Base-by-base conservation (phyloP, 1,140 invertebrate species). In the Drosophila azteca region DNA sequence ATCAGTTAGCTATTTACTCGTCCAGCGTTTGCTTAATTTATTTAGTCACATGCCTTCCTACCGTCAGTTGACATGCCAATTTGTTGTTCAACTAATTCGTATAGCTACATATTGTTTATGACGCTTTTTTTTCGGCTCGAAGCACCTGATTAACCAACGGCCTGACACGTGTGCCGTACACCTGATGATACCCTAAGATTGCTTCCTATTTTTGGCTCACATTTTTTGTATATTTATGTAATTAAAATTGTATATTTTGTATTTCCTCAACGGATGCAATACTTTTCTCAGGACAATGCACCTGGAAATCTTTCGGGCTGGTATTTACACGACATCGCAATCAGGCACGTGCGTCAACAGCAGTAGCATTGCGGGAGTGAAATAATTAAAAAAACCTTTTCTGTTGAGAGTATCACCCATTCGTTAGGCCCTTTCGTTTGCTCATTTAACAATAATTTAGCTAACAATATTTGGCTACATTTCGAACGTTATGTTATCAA, bases 41-140 rank as follows among this genome's bases (percentile, higher is more conserved):
- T 69, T 81, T 67, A 81, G 83, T 85, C 82, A 85, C 82, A 85
- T 85, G 82, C 31, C 66, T 59, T 54, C 26, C 43, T 46, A 24
- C 58, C 69, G 58, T 65, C 77, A 80, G 57, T 68, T 79, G 57
- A 67, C 76, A 75, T 64, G 79, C 55, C 75, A 83, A 73, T 79
- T 79, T 58, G 55, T 46, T 55, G 69, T 68, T 74, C 2, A 59
- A 59, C 70, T 43, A 66, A 84, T 46, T 61, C 44, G 62, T 44
- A 57, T 78, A 39, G 54, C 64, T 64, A 17, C 5, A 41, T 55
- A 52, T 31, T 71, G 55, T 52, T 60, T 55, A 51, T 51, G 45
- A 8, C 41, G 45, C 45, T 58, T 66, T 55, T 64, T 55, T 46
- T 77, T 31, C 43, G 49, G 53, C 29, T 59, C 24, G 51, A 17